phyloP scores from a whole-genome alignment of 64 coral and sea anemone genomes.

The Orbicella faveolata region DNA sequence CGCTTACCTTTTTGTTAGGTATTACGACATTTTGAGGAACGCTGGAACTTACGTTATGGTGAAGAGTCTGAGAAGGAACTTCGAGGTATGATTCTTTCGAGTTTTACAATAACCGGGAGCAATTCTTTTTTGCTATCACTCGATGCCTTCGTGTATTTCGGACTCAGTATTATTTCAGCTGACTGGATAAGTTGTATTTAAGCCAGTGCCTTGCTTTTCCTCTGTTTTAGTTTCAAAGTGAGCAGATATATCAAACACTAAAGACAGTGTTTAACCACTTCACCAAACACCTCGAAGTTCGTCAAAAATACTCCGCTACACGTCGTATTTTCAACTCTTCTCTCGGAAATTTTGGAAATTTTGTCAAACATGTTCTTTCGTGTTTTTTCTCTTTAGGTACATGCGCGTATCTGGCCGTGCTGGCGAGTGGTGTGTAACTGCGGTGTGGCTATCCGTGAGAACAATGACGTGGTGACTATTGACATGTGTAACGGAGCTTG shows the following conservation, averaged over 20 bases:
- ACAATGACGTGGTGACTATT: conserved; percentile 75
- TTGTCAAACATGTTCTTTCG: not conserved
- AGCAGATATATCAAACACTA: too few species aligned
- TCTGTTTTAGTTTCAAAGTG: too few species aligned
- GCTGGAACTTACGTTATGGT: conserved; percentile 80
- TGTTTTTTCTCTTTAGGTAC: conserved; percentile 53
- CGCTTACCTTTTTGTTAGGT: conserved; percentile 40
- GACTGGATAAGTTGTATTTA: too few species aligned
- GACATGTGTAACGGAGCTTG: conserved; percentile 88
- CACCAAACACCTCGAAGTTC: too few species aligned
- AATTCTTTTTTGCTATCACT: too few species aligned
- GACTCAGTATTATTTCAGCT: too few species aligned
- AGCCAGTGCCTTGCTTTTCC: too few species aligned
- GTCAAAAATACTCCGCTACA: too few species aligned
- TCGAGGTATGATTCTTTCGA: conserved; percentile 56
- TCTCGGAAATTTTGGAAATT: too few species aligned
- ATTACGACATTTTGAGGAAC: conserved; percentile 83
- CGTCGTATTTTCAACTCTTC: too few species aligned
- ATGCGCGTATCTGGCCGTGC: conserved; percentile 89
- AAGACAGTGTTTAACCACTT: too few species aligned
- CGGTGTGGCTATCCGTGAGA: conserved; percentile 81
- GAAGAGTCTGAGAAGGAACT: conserved; percentile 75
- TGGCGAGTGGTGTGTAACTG: conserved; percentile 97
- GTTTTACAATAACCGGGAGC: not conserved
- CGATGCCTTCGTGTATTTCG: too few species aligned